A percentile compares a stretch with the other conserved stretches of the same genome.
These are phyloP conservation scores for Idris sp. DNA, from an alignment of 1,140 invertebrate genomes.

Conservation along the genomic window DNA sequence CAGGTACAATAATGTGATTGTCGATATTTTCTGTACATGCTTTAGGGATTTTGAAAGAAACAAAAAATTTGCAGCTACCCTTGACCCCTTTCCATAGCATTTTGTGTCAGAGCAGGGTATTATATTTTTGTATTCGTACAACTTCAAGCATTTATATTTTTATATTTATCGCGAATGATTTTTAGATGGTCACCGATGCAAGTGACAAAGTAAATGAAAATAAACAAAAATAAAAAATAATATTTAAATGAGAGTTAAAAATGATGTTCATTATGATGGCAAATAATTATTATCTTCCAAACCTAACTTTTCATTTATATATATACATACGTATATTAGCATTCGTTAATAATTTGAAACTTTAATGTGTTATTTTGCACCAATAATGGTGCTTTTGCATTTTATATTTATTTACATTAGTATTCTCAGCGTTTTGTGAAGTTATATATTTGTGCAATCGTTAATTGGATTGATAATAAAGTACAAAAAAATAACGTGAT, in stretches of 20 bases:
- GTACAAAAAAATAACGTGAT: slow-evolving; percentile 54
- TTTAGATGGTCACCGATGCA: slow-evolving; percentile 28
- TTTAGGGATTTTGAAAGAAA: too few species aligned
- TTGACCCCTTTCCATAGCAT: slow-evolving; percentile 27
- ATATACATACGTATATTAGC: too few species aligned
- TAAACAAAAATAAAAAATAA: too few species aligned
- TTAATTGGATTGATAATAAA: slow-evolving; percentile 53
- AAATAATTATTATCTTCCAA: too few species aligned
- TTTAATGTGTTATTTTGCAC: slow-evolving; percentile 8
- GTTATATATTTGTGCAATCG: slow-evolving; percentile 36
- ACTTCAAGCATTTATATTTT: slow-evolving; percentile 60
- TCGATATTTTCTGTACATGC: too few species aligned
- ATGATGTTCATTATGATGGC: too few species aligned
- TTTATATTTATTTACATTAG: slow-evolving; percentile 52
- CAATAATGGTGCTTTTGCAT: slow-evolving; percentile 28
- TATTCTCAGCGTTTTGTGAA: slow-evolving; percentile 23
- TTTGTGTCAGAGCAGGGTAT: slow-evolving; percentile 49
- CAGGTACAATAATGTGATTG: too few species aligned
- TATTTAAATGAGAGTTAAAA: too few species aligned
- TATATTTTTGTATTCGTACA: slow-evolving; percentile 57
- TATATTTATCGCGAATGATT: slow-evolving; percentile 52
- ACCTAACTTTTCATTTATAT: too few species aligned
- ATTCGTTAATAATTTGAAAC: slow-evolving; percentile 21
- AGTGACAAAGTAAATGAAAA: slow-evolving; percentile 39
- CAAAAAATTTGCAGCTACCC: slow-evolving; percentile 9